These are phyloP conservation scores for Drosophila ananassae DNA, from an alignment of 1,140 invertebrate species.

Conservation along the genomic window DNA sequence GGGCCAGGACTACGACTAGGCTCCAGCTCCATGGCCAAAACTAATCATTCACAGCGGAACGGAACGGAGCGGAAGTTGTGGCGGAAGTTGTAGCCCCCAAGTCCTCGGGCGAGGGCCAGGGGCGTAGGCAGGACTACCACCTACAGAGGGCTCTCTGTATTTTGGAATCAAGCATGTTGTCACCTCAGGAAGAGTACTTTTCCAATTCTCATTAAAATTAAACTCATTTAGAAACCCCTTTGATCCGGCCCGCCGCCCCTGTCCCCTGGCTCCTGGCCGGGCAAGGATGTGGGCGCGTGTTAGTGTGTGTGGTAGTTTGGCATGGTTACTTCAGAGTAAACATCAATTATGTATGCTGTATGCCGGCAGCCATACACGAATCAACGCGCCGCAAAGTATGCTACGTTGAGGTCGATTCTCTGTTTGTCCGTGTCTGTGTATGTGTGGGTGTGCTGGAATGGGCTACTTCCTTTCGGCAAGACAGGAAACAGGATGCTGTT, in stretches of 20 bases:
- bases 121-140: background rate
- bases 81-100: conserved; percentile 65
- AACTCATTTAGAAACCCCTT: conserved; percentile 2
- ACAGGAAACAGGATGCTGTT: conserved; percentile 79
- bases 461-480: conserved; percentile 62
- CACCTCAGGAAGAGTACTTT: background rate
- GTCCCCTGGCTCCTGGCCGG: background rate
- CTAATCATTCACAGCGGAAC: conserved; percentile 73
- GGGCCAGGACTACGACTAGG: conserved; percentile 29
- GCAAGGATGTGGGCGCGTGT: conserved; percentile 4
- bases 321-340: conserved; percentile 55
- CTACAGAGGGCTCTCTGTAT: background rate
- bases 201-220: conserved; percentile 1
- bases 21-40: conserved; percentile 59
- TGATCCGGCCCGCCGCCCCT: background rate
- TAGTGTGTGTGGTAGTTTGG: conserved; percentile 36
- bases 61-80: conserved; percentile 50
- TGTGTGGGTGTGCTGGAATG: conserved; percentile 9
- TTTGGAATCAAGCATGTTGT: background rate
- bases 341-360: conserved; percentile 79
- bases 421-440: background rate
- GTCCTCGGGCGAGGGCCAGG: conserved; percentile 6
- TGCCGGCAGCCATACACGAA: conserved; percentile 67
- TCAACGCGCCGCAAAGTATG: conserved; percentile 76
- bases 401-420: conserved; percentile 40